Conservation (phyloP, 1,140 invertebrate species). For the Drosophila funebris region DNA sequence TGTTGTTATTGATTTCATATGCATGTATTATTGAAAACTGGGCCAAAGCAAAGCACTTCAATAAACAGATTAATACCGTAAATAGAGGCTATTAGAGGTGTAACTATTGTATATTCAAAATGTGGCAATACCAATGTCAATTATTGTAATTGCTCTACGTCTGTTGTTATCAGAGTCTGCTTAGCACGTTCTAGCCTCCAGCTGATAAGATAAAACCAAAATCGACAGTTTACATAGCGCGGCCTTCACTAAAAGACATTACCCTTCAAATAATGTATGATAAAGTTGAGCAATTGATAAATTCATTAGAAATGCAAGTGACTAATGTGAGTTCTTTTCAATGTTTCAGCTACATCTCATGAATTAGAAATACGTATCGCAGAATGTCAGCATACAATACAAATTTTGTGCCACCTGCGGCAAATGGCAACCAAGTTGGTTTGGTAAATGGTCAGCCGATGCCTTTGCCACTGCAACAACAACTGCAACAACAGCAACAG, state of each 20-base stretch:
- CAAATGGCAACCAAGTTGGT: conserved; percentile 52
- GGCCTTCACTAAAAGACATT: conserved; percentile 7
- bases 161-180: conserved; percentile 27
- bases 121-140: conserved; percentile 11
- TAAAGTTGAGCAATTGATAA: not conserved
- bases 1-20: conserved; percentile 26
- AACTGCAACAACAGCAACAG: conserved; percentile 13
- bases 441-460: conserved; percentile 59
- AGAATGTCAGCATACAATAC: conserved; percentile 77
- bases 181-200: conserved; percentile 8
- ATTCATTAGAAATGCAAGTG: not conserved
- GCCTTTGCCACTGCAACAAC: conserved; percentile 32
- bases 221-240: not conserved
- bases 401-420: conserved; percentile 63
- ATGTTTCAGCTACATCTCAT: conserved; percentile 61
- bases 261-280: conserved; percentile 1
- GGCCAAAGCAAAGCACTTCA: not conserved
- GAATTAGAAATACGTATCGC: conserved; percentile 49
- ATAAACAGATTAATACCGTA: conserved; percentile 1
- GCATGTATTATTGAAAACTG: conserved; percentile 7
- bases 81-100: not conserved
- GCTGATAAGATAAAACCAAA: conserved; percentile 33
- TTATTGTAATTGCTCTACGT: not conserved
- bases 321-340: conserved; percentile 15
- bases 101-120: not conserved